These are phyloP conservation scores for Amphimallon solstitiale DNA, from an alignment of 2,888 invertebrate species.

Conservation along the genomic window DNA sequence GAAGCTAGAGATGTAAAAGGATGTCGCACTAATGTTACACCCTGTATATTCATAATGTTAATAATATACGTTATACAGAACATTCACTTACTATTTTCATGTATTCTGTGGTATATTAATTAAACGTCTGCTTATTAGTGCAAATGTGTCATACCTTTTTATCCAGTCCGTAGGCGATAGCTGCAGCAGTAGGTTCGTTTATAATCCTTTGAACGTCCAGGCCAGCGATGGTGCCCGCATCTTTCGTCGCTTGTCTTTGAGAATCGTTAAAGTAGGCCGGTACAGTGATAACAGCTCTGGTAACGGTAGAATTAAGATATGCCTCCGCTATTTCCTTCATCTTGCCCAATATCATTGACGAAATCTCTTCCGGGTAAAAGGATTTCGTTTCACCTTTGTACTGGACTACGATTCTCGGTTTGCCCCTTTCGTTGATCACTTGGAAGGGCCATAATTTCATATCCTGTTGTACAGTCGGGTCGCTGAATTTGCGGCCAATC, in stretches of 20 bases:
- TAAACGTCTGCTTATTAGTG: background rate
- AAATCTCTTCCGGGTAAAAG: slow-evolving; percentile 66
- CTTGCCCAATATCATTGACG: slow-evolving; percentile 70
- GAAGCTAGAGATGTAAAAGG: too few relatives aligned
- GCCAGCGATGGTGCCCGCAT: slow-evolving; percentile 72
- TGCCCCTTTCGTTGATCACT: slow-evolving; percentile 64
- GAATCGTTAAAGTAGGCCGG: slow-evolving; percentile 75
- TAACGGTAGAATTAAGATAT: slow-evolving; percentile 60
- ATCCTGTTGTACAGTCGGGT: slow-evolving; percentile 72
- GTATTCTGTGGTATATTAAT: background rate
- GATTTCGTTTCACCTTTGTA: slow-evolving; percentile 62
- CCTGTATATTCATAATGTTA: too few relatives aligned
- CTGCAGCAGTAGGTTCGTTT: slow-evolving; percentile 76
- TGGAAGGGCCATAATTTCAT: slow-evolving; percentile 74
- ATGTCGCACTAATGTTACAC: too few relatives aligned
- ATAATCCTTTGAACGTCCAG: slow-evolving; percentile 73
- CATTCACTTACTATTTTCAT: too few relatives aligned
- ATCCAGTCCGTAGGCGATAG: slow-evolving; percentile 71
- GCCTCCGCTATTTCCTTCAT: slow-evolving; percentile 69
- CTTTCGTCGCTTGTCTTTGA: slow-evolving; percentile 76
- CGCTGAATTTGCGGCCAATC: slow-evolving; percentile 73
- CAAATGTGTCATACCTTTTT: slow-evolving; percentile 56
- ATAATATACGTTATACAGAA: too few relatives aligned
- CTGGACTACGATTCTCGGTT: slow-evolving; percentile 60
- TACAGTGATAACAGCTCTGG: slow-evolving; percentile 69